Percentiles rank a stretch among this genome's conserved stretches.
phyloP scores from a whole-genome alignment of 2,113 vertebrate species.

The Chrysemys picta region DNA sequence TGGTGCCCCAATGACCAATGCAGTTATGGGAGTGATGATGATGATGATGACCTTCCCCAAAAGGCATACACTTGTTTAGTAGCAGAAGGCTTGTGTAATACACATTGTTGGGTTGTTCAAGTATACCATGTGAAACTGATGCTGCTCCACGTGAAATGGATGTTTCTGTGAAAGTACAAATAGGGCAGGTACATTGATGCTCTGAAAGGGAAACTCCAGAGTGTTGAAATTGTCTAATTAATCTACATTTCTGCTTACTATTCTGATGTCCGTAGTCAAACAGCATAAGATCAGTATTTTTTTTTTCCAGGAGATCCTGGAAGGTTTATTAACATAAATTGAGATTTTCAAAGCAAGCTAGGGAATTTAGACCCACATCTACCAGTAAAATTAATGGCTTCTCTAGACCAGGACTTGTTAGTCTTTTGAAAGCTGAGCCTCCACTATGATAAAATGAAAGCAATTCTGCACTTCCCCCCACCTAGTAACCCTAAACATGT shows the following conservation, averaged over 20 bases:
- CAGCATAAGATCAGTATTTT: not conserved
- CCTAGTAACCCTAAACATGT: not conserved
- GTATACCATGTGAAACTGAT: not conserved
- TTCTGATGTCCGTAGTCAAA: not conserved
- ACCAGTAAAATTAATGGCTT: rapidly evolving
- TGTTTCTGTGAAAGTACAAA: not conserved
- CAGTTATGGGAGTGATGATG: too few species aligned
- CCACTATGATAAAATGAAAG: not conserved
- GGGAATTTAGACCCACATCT: not conserved
- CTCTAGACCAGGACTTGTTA: not conserved
- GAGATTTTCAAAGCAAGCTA: not conserved
- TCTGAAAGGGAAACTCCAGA: not conserved
- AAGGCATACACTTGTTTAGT: not conserved
- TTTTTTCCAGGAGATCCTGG: not conserved
- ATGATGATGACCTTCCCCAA: not conserved
- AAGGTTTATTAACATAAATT: not conserved
- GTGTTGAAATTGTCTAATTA: not conserved
- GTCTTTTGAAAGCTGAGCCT: not conserved
- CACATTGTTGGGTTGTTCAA: not conserved
- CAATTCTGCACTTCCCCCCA: not conserved
- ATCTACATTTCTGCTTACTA: not conserved
- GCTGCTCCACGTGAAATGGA: not conserved
- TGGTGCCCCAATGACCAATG: too few species aligned
- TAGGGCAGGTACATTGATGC: not conserved
- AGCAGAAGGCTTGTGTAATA: not conserved